phyloP scores from a whole-genome alignment of 2,888 invertebrate genomes.

The Cephus runcator region DNA sequence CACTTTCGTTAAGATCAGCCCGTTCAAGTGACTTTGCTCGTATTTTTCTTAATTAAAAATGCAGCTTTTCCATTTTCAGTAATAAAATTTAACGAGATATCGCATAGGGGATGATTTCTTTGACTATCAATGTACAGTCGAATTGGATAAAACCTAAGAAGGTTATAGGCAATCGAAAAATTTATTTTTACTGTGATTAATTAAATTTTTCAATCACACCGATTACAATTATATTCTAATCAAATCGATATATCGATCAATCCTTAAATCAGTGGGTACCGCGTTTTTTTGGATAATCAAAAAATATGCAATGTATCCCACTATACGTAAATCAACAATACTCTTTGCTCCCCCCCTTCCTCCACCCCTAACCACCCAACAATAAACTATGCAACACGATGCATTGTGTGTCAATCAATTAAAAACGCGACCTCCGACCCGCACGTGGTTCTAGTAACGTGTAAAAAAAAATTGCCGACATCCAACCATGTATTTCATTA shows the following conservation, averaged over 20 bases:
- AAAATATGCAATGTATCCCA: background rate
- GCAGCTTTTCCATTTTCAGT: background rate
- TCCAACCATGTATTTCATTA: background rate
- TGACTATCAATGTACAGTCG: background rate
- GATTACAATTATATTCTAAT: background rate
- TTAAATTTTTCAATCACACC: background rate
- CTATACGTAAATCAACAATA: background rate
- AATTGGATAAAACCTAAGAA: background rate
- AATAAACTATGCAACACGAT: background rate
- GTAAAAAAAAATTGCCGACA: background rate
- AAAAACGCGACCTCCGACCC: background rate
- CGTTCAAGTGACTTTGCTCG: background rate
- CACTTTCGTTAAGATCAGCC: background rate
- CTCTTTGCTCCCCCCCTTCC: background rate
- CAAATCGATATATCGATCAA: background rate
- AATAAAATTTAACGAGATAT: background rate
- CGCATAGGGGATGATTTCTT: background rate
- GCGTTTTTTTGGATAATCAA: background rate
- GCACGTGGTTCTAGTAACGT: background rate
- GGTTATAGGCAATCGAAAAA: background rate
- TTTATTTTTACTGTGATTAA: background rate
- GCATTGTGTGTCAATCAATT: background rate
- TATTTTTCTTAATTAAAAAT: background rate
- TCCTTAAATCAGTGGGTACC: background rate
- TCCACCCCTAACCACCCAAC: background rate